phyloP scores from a whole-genome alignment of 2,888 invertebrate species.

The Coleophora flavipennella region DNA sequence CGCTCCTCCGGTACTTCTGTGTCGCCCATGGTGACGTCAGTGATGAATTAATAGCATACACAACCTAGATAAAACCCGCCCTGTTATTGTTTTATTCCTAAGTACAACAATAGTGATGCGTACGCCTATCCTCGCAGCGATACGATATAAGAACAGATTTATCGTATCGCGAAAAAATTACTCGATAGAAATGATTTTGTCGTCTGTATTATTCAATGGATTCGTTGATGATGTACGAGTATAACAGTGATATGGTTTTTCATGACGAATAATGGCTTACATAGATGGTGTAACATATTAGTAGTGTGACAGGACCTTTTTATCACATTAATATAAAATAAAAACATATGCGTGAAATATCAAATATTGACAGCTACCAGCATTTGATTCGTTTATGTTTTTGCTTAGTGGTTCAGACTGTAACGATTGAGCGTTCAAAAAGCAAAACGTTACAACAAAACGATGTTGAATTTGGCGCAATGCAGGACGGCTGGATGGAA shows the following conservation, averaged over 20 bases:
- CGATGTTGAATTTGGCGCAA: conserved; percentile 61
- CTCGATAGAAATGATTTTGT: conserved; percentile 25
- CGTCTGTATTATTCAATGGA: conserved; percentile 6
- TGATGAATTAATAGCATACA: conserved; percentile 4
- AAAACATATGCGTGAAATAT: no score
- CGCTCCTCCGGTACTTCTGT: conserved; percentile 22
- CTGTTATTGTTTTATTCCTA: conserved; percentile 3
- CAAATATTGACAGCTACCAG: no score
- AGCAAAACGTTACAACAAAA: conserved; percentile 45
- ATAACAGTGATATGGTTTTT: no score
- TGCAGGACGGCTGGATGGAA: conserved; percentile 57
- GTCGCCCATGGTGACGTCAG: conserved; percentile 18
- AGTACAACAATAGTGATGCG: conserved; percentile 55
- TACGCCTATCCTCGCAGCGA: conserved; percentile 53
- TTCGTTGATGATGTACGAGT: no score
- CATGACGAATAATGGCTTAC: no score
- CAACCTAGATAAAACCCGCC: conserved; percentile 1
- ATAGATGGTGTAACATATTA: no score
- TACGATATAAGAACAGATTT: conserved; percentile 55
- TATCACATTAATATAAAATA: no score
- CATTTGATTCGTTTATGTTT: no score
- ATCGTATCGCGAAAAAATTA: conserved; percentile 45
- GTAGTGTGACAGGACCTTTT: no score
- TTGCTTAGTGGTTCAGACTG: background rate
- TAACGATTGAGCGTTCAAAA: conserved; percentile 26